Evolutionary conservation across 2,113 vertebrate genomes (phyloP), one percentile per base, ranked within the genome.

Genomic region (Ptyas mucosa): DNA sequence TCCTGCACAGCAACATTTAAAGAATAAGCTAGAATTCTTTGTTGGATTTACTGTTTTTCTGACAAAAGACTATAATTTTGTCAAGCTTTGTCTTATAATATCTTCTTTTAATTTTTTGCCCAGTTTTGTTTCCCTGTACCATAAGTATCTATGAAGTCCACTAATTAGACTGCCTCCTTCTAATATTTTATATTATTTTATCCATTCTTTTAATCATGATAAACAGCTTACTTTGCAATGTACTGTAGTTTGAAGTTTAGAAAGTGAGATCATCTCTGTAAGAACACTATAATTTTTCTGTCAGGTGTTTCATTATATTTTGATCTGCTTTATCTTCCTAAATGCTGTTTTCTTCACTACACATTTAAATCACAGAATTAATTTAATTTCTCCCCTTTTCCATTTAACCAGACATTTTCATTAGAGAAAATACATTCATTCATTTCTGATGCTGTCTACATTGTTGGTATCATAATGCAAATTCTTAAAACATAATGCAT

Each of bases 401-500:
- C 69, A 34, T 14, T 87, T 61, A 29, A 20, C 39, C 24, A 81
- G 58, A 46, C 24, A 69, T 55, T 53, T 24, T 89, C 52, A 53
- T 52, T 29, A 23, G 34, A 64, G 18, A 54, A 61, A 43, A 54
- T 23, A 23, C 4, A 39, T 89, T 43, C 52, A 10, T 89, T 89
- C 24, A 64, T 89, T 55, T 10, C 23, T 64, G 81, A 23, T 51
- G n/a, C 5, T 52, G 24, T 69, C 14, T 58, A 43, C 34, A 89
- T 9, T 39, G 20, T 81, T 9, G 9, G 23, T 89, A 51, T 34
- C 75, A 61, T 58, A 5, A 89, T 55, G 55, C 24, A 58, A 26
- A 92, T 64, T 89, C 91, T 93, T 58, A 49, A 69, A 24, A n/a
- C 92, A 57, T 87, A 87, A 46, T 75, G 10, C n/a, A 89, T 94